Evolutionary conservation across 2,888 invertebrate genomes (phyloP).

Genomic region (Trichogramma dendrolimi): DNA sequence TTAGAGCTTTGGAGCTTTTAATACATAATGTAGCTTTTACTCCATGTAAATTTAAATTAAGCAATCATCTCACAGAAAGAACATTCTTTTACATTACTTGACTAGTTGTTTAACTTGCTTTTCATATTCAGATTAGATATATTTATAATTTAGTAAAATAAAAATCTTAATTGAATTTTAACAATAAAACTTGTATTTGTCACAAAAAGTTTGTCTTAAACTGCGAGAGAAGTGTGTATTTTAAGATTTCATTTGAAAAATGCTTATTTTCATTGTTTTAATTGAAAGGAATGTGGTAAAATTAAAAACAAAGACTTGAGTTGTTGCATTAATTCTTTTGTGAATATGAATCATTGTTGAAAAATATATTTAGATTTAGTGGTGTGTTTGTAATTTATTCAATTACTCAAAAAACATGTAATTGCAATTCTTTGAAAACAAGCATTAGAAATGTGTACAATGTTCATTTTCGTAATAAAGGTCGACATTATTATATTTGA

Average conservation of each 20-base stretch:
- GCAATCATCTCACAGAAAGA: constrained; percentile 5
- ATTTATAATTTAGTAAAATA: constrained; percentile 13
- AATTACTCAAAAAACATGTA: constrained; percentile 2
- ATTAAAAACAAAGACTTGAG: constrained; percentile 17
- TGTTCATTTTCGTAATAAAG: constrained; percentile 48
- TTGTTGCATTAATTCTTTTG: constrained; percentile 24
- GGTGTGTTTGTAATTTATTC: constrained; percentile 15
- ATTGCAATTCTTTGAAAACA: constrained; percentile 23
- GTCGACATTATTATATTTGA: constrained; percentile 41
- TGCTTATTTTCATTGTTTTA: constrained; percentile 21
- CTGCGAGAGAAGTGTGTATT: constrained; percentile 15
- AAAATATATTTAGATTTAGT: constrained; percentile 25
- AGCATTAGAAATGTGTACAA: constrained; percentile 47
- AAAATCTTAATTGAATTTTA: constrained; percentile 11
- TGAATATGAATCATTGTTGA: constrained; percentile 26
- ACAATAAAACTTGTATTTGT: constrained; percentile 11
- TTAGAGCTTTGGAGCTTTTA: too few species aligned
- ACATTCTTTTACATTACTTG: constrained; percentile 15
- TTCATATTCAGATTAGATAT: constrained; percentile 19
- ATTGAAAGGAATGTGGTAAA: constrained; percentile 14
- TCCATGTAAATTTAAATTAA: too few species aligned
- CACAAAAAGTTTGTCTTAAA: constrained; percentile 17
- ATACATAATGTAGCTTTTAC: too few species aligned
- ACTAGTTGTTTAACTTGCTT: constrained; percentile 7
- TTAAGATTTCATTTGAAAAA: constrained; percentile 21